These are phyloP conservation scores for Mactromeris polynyma DNA, from an alignment of 2,888 invertebrate species.

Conservation along the genomic window DNA sequence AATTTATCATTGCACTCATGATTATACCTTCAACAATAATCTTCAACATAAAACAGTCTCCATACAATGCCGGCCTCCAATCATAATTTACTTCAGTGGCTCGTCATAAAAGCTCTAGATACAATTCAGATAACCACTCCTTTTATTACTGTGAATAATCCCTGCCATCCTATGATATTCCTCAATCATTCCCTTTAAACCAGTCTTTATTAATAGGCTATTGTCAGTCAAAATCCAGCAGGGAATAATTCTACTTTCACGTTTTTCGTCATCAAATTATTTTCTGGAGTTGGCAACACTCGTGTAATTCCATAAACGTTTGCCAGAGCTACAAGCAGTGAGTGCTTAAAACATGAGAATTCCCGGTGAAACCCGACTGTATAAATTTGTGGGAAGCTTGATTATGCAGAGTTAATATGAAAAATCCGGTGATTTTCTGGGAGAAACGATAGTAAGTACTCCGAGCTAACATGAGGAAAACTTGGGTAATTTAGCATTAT, in stretches of 20 bases:
- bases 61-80: neutral
- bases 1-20: neutral
- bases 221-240: constrained; percentile 36
- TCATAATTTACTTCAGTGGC: constrained; percentile 9
- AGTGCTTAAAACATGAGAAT: constrained; percentile 23
- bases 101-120: constrained; percentile 2
- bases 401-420: constrained; percentile 24
- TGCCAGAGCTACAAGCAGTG: neutral
- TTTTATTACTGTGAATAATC: constrained; percentile 25
- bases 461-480: neutral
- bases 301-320: constrained; percentile 38
- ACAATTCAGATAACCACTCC: neutral
- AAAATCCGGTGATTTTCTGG: neutral
- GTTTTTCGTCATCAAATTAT: constrained; percentile 40
- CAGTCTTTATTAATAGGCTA: constrained; percentile 59
- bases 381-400: constrained; percentile 26
- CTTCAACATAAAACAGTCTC: neutral
- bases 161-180: constrained; percentile 11
- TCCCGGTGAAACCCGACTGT: constrained; percentile 19
- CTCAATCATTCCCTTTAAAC: constrained; percentile 33
- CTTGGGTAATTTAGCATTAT: neutral
- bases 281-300: constrained; percentile 33
- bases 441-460: neutral
- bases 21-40: neutral
- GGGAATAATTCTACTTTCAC: constrained; percentile 52